These are phyloP conservation scores for Leontocebus nigricollis DNA, from an alignment of 2,797 vertebrate genomes.

Conservation along the genomic window DNA sequence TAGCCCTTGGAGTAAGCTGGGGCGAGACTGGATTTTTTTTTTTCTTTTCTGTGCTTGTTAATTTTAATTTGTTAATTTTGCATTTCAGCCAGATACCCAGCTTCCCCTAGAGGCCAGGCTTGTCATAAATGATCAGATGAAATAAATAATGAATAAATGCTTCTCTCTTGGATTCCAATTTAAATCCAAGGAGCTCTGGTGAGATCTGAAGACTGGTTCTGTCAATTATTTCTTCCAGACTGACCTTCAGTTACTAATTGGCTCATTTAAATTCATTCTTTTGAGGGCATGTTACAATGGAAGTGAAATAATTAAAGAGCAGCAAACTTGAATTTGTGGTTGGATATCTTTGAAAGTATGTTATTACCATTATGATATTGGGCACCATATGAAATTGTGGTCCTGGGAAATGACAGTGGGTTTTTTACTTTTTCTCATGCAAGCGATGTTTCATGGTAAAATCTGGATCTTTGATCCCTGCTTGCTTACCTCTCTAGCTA, in stretches of 20 bases:
- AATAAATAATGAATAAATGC: slow-evolving; percentile 79
- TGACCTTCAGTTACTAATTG: slow-evolving; percentile 67
- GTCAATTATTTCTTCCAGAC: slow-evolving; percentile 72
- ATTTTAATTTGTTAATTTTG: slow-evolving; percentile 71
- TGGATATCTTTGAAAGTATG: slow-evolving; percentile 55
- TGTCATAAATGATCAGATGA: slow-evolving; percentile 66
- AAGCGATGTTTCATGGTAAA: slow-evolving; percentile 40
- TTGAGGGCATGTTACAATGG: slow-evolving; percentile 52
- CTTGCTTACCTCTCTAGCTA: slow-evolving; percentile 38
- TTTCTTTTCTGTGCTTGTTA: slow-evolving; percentile 26
- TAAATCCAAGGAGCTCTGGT: slow-evolving; percentile 64
- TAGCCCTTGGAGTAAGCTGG: not conserved
- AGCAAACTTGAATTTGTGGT: slow-evolving; percentile 56
- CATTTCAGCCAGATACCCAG: slow-evolving; percentile 44
- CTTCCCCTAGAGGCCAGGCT: slow-evolving; percentile 44
- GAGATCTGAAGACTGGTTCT: slow-evolving; percentile 63
- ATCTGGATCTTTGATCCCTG: not conserved
- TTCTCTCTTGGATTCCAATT: slow-evolving; percentile 73
- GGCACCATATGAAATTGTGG: slow-evolving; percentile 27
- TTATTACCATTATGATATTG: slow-evolving; percentile 38
- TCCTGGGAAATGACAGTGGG: slow-evolving; percentile 26
- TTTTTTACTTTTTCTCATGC: slow-evolving; percentile 60
- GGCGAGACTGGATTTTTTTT: not conserved
- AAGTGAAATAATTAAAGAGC: slow-evolving; percentile 63
- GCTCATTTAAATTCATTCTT: slow-evolving; percentile 73